Percentiles rank a stretch among this genome's conserved stretches.
Conservation (phyloP, 2,113 vertebrate genomes). For the Cisticola juncidis region DNA sequence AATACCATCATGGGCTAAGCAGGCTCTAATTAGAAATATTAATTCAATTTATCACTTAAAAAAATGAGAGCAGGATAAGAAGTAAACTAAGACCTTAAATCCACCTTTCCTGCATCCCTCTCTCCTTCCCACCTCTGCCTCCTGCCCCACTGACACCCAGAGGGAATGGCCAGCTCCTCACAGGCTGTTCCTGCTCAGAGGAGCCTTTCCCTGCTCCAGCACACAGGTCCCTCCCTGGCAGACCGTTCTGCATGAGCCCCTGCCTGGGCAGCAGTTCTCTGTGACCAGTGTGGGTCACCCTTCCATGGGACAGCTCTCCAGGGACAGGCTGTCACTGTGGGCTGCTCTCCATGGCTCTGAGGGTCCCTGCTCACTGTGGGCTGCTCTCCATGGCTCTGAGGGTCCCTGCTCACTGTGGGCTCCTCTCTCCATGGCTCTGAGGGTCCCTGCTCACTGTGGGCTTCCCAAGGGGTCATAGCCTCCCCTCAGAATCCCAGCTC, state of each 20-base stretch:
- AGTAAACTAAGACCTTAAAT: neutral
- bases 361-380: no score
- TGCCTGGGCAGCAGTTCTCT: neutral
- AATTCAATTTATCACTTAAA: neutral
- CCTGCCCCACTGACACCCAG: neutral
- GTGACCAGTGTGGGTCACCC: neutral
- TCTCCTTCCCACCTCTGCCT: neutral
- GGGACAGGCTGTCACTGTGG: neutral
- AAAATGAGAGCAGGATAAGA: neutral
- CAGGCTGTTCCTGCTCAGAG: neutral
- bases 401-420: no score
- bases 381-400: no score
- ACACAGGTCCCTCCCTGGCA: neutral
- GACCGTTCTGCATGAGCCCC: neutral
- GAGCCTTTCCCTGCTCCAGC: neutral
- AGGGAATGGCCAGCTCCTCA: neutral
- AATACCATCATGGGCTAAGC: neutral
- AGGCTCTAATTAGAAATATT: neutral
- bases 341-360: neutral
- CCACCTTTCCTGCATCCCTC: neutral
- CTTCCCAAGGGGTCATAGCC: no score
- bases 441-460: no score
- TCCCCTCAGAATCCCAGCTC: neutral
- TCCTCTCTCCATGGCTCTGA: no score
- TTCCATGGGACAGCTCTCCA: neutral